phyloP scores from a whole-genome alignment of 2,888 invertebrate species.

The Scaptomyza reducta region DNA sequence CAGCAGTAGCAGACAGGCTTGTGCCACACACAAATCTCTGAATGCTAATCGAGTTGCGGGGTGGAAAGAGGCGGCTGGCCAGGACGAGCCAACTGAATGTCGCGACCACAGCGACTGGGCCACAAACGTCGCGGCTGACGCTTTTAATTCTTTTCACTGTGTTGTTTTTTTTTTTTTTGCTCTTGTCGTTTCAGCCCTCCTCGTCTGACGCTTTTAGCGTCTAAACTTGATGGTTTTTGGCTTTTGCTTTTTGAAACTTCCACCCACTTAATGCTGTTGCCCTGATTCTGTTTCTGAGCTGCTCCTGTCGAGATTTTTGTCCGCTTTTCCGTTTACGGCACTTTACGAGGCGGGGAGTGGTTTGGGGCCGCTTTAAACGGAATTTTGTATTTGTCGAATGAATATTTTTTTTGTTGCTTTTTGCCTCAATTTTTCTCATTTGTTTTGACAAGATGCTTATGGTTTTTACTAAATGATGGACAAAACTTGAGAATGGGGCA shows the following conservation, averaged over 20 bases:
- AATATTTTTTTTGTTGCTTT: constrained; percentile 26
- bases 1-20: constrained; percentile 6
- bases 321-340: constrained; percentile 30
- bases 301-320: constrained; percentile 63
- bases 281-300: constrained; percentile 11
- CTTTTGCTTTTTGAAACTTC: no score
- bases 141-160: constrained; percentile 69
- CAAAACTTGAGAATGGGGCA: background rate
- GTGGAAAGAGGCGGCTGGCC: constrained; percentile 7
- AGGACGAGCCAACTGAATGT: constrained; percentile 41
- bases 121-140: constrained; percentile 75
- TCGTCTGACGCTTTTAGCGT: constrained; percentile 3
- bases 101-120: constrained; percentile 69
- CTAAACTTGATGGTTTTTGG: constrained; percentile 57
- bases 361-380: constrained; percentile 60
- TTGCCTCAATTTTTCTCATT: constrained; percentile 6
- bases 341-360: background rate
- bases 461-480: constrained; percentile 43
- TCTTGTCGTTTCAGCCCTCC: constrained; percentile 4
- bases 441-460: constrained; percentile 20
- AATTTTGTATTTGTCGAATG: constrained; percentile 56
- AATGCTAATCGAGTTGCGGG: constrained; percentile 76
- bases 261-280: background rate
- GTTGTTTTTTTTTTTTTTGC: constrained; percentile 35
- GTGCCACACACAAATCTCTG: constrained; percentile 60